Percentiles rank a stretch among this genome's conserved stretches.
Conservation (phyloP, 2,797 vertebrate species). For the Momotus momota region DNA sequence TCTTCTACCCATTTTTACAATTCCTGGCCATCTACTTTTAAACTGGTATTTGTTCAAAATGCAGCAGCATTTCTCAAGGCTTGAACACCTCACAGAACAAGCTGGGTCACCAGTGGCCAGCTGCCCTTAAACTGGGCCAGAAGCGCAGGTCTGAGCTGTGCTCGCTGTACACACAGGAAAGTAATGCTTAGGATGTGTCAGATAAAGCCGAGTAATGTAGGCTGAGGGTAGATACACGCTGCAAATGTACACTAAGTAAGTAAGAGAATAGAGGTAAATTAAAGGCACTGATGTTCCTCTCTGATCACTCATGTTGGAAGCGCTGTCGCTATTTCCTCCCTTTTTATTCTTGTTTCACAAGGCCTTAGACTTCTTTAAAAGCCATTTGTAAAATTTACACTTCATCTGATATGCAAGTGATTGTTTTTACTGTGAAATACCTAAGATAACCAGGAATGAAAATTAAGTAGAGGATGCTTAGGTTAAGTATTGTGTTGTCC, state of each 20-base stretch:
- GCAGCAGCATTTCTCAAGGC: not conserved
- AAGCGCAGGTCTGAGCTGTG: not conserved
- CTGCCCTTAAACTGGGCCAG: not conserved
- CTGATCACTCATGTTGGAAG: not conserved
- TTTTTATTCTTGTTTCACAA: not conserved
- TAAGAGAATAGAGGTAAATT: not conserved
- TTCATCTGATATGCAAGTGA: not conserved
- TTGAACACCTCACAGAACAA: no score
- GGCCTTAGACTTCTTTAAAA: not conserved
- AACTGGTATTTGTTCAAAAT: not conserved
- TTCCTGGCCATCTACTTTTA: not conserved
- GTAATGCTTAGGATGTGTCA: not conserved
- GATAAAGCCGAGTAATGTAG: not conserved
- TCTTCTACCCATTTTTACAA: not conserved
- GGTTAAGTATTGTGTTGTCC: not conserved
- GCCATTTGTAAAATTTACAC: not conserved
- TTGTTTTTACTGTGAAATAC: not conserved
- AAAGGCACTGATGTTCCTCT: not conserved
- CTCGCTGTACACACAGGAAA: not conserved
- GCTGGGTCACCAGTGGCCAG: fast-evolving
- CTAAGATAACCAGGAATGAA: not conserved
- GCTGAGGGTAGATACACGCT: not conserved
- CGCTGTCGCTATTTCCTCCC: not conserved
- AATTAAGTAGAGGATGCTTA: not conserved
- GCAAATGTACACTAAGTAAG: not conserved